Conservation (phyloP, 2,888 invertebrate genomes). For the Lasioglossum marginatum region DNA sequence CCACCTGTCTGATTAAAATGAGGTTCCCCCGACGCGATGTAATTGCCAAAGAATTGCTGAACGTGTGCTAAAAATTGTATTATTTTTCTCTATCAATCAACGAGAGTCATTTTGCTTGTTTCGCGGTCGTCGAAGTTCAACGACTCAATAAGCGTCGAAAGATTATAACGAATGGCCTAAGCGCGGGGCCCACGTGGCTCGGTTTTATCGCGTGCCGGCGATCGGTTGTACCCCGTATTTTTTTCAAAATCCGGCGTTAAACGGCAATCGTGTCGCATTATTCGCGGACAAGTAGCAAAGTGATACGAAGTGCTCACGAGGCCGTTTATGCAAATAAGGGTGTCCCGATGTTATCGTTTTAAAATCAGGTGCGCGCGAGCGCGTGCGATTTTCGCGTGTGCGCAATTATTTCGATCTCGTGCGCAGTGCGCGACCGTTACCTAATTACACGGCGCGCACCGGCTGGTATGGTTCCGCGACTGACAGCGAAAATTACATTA, state of each 20-base stretch:
- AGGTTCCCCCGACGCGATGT: not conserved
- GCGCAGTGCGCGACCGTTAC: slow-evolving; percentile 24
- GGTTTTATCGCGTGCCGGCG: slow-evolving; percentile 26
- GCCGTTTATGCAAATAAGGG: slow-evolving; percentile 56
- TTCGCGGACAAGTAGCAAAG: slow-evolving; percentile 41
- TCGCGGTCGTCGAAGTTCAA: not conserved
- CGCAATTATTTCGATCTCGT: slow-evolving; percentile 37
- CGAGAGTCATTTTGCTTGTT: not conserved
- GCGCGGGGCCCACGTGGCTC: not conserved
- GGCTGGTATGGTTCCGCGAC: slow-evolving; percentile 22
- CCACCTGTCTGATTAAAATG: not conserved
- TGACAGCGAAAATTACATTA: slow-evolving; percentile 48
- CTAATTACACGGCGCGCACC: slow-evolving; percentile 51
- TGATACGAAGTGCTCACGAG: slow-evolving; percentile 35
- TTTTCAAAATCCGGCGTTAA: slow-evolving; percentile 48
- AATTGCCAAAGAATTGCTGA: not conserved
- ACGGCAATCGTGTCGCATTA: slow-evolving; percentile 50
- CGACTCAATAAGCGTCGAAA: not conserved
- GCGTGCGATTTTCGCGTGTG: slow-evolving; percentile 30
- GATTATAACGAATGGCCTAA: not conserved
- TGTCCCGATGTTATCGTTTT: slow-evolving; percentile 43
- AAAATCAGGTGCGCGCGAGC: slow-evolving; percentile 36
- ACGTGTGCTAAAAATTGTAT: not conserved
- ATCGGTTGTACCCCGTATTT: slow-evolving; percentile 34
- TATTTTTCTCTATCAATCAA: not conserved